phyloP scores from a whole-genome alignment of 2,888 invertebrate species.

The Caenorhabditis becei region DNA sequence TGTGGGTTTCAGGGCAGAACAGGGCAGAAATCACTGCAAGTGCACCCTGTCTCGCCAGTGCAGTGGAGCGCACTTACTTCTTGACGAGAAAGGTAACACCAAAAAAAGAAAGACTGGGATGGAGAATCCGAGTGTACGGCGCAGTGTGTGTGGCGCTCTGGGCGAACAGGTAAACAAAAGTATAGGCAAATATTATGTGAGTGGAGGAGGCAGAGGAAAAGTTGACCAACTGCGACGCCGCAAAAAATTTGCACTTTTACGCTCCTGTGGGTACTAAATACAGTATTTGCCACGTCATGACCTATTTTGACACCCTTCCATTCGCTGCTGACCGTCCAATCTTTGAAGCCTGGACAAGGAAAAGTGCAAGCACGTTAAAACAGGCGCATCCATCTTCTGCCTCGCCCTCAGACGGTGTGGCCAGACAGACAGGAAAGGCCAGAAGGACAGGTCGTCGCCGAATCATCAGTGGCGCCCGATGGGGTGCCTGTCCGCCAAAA shows the following conservation, averaged over 20 bases:
- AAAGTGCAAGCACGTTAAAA: constrained; percentile 36
- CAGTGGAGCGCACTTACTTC: not conserved
- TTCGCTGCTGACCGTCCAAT: constrained; percentile 20
- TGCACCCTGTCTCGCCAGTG: not conserved
- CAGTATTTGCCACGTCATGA: constrained; percentile 19
- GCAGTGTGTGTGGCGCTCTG: constrained; percentile 2
- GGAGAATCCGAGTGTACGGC: constrained; percentile 4
- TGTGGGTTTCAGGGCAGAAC: constrained; percentile 1
- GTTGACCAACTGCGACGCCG: constrained; percentile 42
- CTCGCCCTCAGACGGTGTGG: constrained; percentile 25
- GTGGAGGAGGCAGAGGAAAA: constrained; percentile 10
- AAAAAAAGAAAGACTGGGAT: not conserved
- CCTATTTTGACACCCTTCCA: constrained; percentile 14
- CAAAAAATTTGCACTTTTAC: constrained; percentile 52
- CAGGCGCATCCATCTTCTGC: constrained; percentile 35
- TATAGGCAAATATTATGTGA: constrained; percentile 50
- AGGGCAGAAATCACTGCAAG: not conserved
- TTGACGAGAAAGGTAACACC: constrained; percentile 4
- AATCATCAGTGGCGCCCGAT: constrained; percentile 20
- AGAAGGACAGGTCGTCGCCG: constrained; percentile 34
- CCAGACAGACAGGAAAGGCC: constrained; percentile 46
- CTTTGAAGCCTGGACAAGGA: constrained; percentile 34
- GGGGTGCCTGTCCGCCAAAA: constrained; percentile 24
- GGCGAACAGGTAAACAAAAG: constrained; percentile 58
- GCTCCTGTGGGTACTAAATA: constrained; percentile 14